Conservation (phyloP, 2,888 invertebrate genomes). For the Sarcophaga carnaria region DNA sequence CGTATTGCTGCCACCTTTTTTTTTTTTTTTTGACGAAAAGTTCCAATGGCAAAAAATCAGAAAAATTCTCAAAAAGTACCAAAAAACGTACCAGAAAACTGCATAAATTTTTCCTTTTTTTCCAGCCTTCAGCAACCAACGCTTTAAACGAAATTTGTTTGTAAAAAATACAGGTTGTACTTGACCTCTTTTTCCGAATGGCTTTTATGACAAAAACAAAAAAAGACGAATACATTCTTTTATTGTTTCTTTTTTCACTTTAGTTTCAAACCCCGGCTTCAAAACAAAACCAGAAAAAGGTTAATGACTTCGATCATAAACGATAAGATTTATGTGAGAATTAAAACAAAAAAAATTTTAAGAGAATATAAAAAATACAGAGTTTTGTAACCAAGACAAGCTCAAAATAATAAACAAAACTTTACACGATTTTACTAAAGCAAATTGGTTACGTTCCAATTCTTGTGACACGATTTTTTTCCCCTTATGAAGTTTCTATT, state of each 20-base stretch:
- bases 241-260: no score
- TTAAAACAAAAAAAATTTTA: background rate
- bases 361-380: background rate
- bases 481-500: background rate
- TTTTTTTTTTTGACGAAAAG: no score
- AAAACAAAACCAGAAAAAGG: background rate
- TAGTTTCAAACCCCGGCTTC: no score
- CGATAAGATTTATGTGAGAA: constrained; percentile 1
- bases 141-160: no score
- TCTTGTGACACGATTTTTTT: constrained; percentile 25
- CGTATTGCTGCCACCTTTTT: no score
- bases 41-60: no score
- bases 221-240: no score
- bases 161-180: background rate
- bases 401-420: constrained; percentile 11
- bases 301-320: background rate
- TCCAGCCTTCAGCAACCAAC: no score
- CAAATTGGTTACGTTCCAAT: constrained; percentile 68
- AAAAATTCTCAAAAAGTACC: no score
- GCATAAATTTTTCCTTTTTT: no score
- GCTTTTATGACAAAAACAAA: no score
- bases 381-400: background rate
- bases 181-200: background rate
- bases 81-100: no score
- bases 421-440: constrained; percentile 26